A percentile compares a stretch with the other conserved stretches of the same genome.
These are phyloP conservation scores for Campoletis sonorensis DNA, from an alignment of 1,140 invertebrate genomes.

Conservation along the genomic window DNA sequence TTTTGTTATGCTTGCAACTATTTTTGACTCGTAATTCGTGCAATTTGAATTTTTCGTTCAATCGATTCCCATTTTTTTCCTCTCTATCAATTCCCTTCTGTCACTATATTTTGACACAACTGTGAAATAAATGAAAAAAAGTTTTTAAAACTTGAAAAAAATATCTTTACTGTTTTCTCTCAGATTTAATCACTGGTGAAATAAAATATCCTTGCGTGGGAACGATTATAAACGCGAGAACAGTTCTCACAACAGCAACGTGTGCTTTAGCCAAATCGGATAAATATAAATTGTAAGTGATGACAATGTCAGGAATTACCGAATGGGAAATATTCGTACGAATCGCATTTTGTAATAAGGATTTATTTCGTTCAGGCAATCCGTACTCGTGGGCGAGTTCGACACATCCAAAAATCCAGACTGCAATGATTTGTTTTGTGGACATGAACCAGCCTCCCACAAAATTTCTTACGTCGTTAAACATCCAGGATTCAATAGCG, in stretches of 20 bases:
- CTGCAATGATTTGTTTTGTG: conserved; percentile 62
- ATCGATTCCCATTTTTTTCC: conserved; percentile 26
- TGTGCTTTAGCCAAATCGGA: conserved; percentile 62
- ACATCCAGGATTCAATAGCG: conserved; percentile 59
- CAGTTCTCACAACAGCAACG: conserved; percentile 63
- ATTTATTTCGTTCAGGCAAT: conserved; percentile 54
- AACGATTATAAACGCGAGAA: conserved; percentile 62
- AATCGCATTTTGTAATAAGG: background rate
- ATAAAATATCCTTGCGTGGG: conserved; percentile 64
- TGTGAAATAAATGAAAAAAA: background rate
- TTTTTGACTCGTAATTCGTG: no score
- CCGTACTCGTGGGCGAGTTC: conserved; percentile 63
- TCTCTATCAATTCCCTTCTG: no score
- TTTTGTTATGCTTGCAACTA: no score
- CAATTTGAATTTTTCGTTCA: no score
- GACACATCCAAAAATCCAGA: conserved; percentile 60
- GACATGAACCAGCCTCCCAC: conserved; percentile 52
- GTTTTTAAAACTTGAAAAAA: background rate
- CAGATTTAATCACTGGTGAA: conserved; percentile 58
- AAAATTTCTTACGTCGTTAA: conserved; percentile 67
- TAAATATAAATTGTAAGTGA: conserved; percentile 63
- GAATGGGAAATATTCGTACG: background rate
- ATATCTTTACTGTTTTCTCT: background rate
- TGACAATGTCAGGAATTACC: background rate
- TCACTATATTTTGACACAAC: background rate